Percentiles rank a stretch among this genome's conserved stretches.
Evolutionary conservation across 2,113 vertebrate species (phyloP).

Genomic region (Salvelinus fontinalis): DNA sequence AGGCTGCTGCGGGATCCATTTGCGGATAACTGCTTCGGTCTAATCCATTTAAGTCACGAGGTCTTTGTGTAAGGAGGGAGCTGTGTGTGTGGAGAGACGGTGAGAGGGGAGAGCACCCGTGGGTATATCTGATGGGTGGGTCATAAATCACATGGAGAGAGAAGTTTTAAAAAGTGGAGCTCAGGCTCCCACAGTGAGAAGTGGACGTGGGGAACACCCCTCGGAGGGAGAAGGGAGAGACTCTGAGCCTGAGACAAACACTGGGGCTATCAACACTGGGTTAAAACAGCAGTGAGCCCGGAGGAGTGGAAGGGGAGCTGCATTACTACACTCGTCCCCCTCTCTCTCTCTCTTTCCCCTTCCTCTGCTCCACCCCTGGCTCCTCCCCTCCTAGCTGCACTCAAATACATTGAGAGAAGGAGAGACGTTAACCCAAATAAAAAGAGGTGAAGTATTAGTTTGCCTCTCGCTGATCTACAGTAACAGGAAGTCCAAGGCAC

Average conservation of each 20-base stretch:
- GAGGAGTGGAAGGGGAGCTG: conserved; percentile 24
- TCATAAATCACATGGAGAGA: conserved; percentile 67
- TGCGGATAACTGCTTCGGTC: conserved; percentile 67
- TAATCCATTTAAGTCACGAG: conserved; percentile 65
- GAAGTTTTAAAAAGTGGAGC: conserved; percentile 63
- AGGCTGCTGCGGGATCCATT: conserved; percentile 60
- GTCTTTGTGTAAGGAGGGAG: conserved; percentile 42
- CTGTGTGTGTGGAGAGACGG: conserved; percentile 27
- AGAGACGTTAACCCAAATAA: conserved; percentile 47
- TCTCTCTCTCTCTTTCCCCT: not conserved
- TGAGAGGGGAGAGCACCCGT: conserved; percentile 25
- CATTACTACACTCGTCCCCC: not conserved
- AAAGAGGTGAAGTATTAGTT: conserved; percentile 60
- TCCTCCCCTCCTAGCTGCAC: conserved; percentile 25
- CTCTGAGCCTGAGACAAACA: conserved; percentile 41
- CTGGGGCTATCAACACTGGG: conserved; percentile 64
- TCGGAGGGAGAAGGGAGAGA: not conserved
- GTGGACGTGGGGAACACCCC: conserved; percentile 25
- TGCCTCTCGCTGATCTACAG: conserved; percentile 64
- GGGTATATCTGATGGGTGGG: conserved; percentile 62
- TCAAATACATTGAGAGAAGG: conserved; percentile 14
- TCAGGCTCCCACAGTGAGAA: conserved; percentile 36
- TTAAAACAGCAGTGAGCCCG: conserved; percentile 63
- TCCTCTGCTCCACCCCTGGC: conserved; percentile 16
- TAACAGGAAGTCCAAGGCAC: conserved; percentile 64